phyloP scores from a whole-genome alignment of 2,888 invertebrate genomes.

The Terebella lapidaria region DNA sequence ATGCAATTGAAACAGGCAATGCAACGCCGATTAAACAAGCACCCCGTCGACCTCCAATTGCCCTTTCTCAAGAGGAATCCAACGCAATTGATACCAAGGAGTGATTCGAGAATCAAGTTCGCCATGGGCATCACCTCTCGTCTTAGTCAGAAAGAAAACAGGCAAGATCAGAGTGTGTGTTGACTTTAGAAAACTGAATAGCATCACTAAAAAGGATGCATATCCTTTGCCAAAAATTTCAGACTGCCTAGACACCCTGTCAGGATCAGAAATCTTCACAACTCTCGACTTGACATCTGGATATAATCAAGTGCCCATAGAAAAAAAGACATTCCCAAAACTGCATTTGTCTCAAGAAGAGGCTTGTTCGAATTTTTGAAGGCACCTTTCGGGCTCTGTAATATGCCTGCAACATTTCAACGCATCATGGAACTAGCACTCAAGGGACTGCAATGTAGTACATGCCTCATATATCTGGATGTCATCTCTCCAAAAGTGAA shows the following conservation, averaged over 20 bases:
- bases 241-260: background rate
- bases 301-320: background rate
- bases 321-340: background rate
- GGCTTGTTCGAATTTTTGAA: background rate
- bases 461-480: conserved; percentile 2
- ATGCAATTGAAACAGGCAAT: background rate
- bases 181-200: background rate
- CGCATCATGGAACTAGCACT: background rate
- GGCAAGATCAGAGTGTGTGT: background rate
- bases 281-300: background rate
- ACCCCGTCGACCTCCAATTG: background rate
- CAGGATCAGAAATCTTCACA: background rate
- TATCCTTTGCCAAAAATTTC: background rate
- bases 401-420: conserved; percentile 5
- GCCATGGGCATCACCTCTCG: background rate
- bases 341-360: background rate
- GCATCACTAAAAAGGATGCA: background rate
- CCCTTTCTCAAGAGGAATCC: background rate
- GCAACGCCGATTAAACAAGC: background rate
- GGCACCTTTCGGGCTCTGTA: conserved; percentile 7
- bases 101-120: background rate
- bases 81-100: background rate
- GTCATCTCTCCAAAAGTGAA: conserved; percentile 12
- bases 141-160: background rate
- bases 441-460: background rate